These are phyloP conservation scores for Synanthedon myopaeformis DNA, from an alignment of 2,888 invertebrate species.

Conservation along the genomic window DNA sequence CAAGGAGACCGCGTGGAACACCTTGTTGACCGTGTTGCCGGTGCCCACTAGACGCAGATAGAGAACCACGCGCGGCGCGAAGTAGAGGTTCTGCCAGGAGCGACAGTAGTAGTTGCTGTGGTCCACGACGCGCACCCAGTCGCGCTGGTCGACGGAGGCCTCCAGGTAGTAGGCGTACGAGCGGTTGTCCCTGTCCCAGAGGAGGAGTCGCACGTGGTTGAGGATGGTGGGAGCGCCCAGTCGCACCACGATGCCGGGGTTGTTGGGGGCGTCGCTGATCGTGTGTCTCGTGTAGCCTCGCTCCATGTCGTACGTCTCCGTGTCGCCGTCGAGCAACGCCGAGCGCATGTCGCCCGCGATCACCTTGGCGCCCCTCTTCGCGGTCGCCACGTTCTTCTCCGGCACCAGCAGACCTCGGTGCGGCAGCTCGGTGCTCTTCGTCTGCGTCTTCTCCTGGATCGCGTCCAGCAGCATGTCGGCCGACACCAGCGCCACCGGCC, in stretches of 20 bases:
- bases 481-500: slow-evolving; percentile 87
- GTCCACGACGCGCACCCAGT: slow-evolving; percentile 95
- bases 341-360: slow-evolving; percentile 90
- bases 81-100: slow-evolving; percentile 96
- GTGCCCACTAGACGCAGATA: slow-evolving; percentile 88
- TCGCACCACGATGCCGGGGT: slow-evolving; percentile 85
- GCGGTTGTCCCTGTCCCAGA: slow-evolving; percentile 95
- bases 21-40: slow-evolving; percentile 94
- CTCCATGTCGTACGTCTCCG: slow-evolving; percentile 90
- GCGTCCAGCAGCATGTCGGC: slow-evolving; percentile 95
- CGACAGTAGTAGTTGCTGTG: slow-evolving; percentile 93
- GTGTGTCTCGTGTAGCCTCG: slow-evolving; percentile 91
- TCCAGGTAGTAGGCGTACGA: slow-evolving; percentile 93
- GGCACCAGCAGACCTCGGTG: slow-evolving; percentile 87
- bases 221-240: slow-evolving; percentile 88
- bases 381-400: slow-evolving; percentile 92
- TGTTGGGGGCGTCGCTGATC: slow-evolving; percentile 81
- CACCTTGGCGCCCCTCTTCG: slow-evolving; percentile 85
- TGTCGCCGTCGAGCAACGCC: slow-evolving; percentile 91
- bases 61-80: slow-evolving; percentile 88
- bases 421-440: slow-evolving; percentile 80
- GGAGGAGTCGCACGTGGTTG: slow-evolving; percentile 90
- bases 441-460: slow-evolving; percentile 87
- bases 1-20: slow-evolving; percentile 93
- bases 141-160: slow-evolving; percentile 93